phyloP scores from a whole-genome alignment of 2,888 invertebrate species.

The Agrochola lychnidis region DNA sequence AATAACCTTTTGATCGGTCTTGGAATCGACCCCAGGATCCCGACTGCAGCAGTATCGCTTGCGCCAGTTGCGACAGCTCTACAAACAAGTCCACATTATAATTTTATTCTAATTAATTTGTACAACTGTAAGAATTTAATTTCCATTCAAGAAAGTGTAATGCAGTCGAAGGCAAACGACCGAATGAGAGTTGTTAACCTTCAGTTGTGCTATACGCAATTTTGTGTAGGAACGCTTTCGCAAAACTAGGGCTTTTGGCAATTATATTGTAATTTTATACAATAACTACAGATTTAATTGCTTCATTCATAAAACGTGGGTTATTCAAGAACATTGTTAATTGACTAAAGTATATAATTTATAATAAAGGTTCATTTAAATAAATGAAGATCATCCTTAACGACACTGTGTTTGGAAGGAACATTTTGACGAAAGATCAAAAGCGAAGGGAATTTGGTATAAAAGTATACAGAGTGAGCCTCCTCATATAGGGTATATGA shows the following conservation, averaged over 20 bases:
- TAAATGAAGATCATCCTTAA: too few species aligned
- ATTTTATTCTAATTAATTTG: conserved; percentile 29
- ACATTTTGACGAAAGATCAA: too few species aligned
- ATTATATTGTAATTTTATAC: conserved; percentile 27
- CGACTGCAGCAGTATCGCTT: background rate
- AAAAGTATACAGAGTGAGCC: too few species aligned
- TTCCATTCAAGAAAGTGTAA: conserved; percentile 49
- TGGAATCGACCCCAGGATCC: background rate
- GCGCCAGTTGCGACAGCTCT: background rate
- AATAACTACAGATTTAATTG: conserved; percentile 17
- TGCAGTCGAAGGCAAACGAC: conserved; percentile 51
- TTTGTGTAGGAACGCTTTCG: conserved; percentile 51
- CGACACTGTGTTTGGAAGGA: too few species aligned
- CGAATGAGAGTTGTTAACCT: conserved; percentile 60
- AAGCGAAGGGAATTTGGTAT: too few species aligned
- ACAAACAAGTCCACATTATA: background rate
- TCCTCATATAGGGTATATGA: too few species aligned
- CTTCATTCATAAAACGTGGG: conserved; percentile 29
- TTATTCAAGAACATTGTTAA: background rate
- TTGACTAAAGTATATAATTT: background rate
- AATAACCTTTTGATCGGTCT: too few species aligned
- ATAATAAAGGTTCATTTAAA: too few species aligned
- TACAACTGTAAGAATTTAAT: conserved; percentile 5
- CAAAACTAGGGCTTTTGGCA: conserved; percentile 52
- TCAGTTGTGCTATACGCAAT: conserved; percentile 29